Evolutionary conservation across 1,140 invertebrate species (phyloP), one percentile per base, ranked within the genome.

Genomic region (Ceratosolen solmsi): DNA sequence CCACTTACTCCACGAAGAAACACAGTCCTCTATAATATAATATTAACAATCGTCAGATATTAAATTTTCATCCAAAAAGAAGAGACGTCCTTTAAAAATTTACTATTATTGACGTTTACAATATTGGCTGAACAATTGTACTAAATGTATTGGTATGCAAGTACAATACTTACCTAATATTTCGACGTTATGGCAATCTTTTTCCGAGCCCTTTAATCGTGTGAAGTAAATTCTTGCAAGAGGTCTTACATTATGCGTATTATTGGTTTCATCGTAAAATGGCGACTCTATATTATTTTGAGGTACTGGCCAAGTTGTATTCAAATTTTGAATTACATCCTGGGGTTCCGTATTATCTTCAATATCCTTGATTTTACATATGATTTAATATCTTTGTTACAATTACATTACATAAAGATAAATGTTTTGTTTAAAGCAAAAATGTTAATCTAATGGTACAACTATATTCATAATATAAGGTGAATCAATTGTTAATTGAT

Each of bases 201-300:
- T 97, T 87, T 97, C 96, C 86, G 98, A 98, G 1, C 98, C 93
- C 13, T 96, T 91, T 81, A 97, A 94, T n/a, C 96, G 92, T 11
- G 94, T 96, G 17, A 98, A 92, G 74, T 95, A 94, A 5, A 99
- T 92, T 60, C 94, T 93, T 0, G 98, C 98, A 84, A 99, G 93
- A 0, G 98, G 98, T 87, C 97, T 97, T 94, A 99, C 97, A 77
- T 96, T 95, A 2, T 92, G 90, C 0, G 96, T 96, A 30, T 83
- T 80, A 20, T 83, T 83, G 8, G 90, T 92, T 2, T 94, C 90
- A 88, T 98, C 97, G 89, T 95, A 99, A 91, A 99, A 99, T 0
- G 99, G 99, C 0, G 98, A 98, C 49, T 94, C 93, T 0, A 93
- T 93, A 89, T 98, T 95, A 79, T 95, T 95, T 0, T 36, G 33